Evolutionary conservation across 2,888 invertebrate genomes (phyloP), one percentile per base, ranked within the genome.

Genomic region (Machimus atricapillus): DNA sequence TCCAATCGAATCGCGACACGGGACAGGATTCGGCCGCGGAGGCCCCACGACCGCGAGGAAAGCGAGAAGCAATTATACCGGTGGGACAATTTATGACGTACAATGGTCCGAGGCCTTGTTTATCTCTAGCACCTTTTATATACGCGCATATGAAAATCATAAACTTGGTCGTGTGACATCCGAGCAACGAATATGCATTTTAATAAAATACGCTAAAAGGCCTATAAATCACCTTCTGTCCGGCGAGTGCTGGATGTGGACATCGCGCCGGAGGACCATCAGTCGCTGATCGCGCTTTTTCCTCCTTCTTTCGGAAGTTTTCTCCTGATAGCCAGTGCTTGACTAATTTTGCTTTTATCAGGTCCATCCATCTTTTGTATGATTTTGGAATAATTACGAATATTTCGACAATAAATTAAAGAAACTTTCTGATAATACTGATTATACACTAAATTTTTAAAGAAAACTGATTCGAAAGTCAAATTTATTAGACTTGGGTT

Each of bases 151-250:
- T 92, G 92, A 91, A 92, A 92, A 92, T 92, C 92, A 92, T 92
- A 92, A 92, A 92, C 92, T 91, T 90, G 88, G 89, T 89, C 91
- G 90, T 90, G 91, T 91, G 92, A 92, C 92, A 92, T 90, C 89
- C 90, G 91, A 92, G 92, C 92, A 92, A 91, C 92, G 92, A 92
- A 92, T 92, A 92, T 92, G 92, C 92, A 92, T 92, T 92, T 92
- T 92, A 92, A 92, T 92, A 92, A 92, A 92, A 92, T 92, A 91
- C 91, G 90, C 91, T 92, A 92, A 92, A 92, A 92, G 92, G 91
- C 91, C 89, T 90, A 92, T 92, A 92, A 92, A 92, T 92, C 92
- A 92, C 92, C 58, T 82, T 82, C 82, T 79, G 79, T 52, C 52
- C 66, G 66, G 27, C 23, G 23, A 89, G 81, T 89, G 40, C 43